phyloP scores from a whole-genome alignment of 2,797 vertebrate genomes.

The Xiphorhynchus erythropygius region DNA sequence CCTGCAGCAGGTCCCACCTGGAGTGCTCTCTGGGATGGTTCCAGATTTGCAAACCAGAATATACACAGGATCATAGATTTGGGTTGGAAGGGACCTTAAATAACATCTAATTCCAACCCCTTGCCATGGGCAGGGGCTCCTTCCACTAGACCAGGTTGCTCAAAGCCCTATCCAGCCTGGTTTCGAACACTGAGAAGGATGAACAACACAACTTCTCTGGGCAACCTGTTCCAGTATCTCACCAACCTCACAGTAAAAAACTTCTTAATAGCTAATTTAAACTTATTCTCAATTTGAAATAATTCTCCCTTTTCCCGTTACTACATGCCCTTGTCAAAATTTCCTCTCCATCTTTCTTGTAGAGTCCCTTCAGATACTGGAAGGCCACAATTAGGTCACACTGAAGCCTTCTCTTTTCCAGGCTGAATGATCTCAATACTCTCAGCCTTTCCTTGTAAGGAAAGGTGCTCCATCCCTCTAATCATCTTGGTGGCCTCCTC shows the following conservation, averaged over 20 bases:
- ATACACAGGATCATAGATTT: background rate
- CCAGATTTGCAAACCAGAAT: background rate
- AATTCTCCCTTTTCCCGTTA: background rate
- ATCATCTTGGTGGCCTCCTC: background rate
- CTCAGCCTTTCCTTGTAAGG: background rate
- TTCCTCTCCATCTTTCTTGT: background rate
- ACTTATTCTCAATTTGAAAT: background rate
- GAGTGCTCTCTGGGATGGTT: background rate
- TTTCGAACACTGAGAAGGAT: background rate
- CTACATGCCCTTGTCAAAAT: background rate
- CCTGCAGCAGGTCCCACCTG: background rate
- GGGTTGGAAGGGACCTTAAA: background rate
- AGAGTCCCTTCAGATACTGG: background rate
- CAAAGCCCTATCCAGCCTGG: background rate
- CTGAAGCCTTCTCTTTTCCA: background rate
- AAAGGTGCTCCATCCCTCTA: background rate
- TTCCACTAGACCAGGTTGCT: fast-evolving
- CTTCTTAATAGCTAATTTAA: background rate
- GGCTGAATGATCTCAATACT: background rate
- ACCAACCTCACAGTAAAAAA: background rate
- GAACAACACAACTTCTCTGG: background rate
- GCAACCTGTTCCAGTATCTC: background rate
- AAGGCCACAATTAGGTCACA: background rate
- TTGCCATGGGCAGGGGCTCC: background rate
- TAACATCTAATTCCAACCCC: background rate